A percentile compares a stretch with the other conserved stretches of the same genome.
Conservation (phyloP, 2,113 vertebrate genomes). For the Setophaga coronata region DNA sequence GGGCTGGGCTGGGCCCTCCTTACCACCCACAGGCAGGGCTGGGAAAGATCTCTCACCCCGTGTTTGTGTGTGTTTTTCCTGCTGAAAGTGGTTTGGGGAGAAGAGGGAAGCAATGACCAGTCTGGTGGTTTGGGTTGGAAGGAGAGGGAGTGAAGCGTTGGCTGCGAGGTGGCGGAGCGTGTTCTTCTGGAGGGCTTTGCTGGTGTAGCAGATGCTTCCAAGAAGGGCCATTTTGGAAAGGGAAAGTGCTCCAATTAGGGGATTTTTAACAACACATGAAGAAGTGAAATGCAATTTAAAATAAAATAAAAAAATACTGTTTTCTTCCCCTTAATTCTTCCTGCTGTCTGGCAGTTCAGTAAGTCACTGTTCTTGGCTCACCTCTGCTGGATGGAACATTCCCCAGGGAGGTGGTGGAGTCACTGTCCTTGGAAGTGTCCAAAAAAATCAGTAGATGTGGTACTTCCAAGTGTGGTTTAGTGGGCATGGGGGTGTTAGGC, state of each 20-base stretch:
- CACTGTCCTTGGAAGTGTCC: not conserved
- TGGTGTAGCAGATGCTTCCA: not conserved
- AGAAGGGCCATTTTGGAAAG: not conserved
- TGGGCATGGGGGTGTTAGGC: not conserved
- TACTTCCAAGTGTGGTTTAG: not conserved
- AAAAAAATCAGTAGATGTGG: not conserved
- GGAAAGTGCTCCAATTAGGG: not conserved
- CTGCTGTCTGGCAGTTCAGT: not conserved
- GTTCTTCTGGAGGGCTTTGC: not conserved
- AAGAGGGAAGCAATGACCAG: slow-evolving; percentile 1
- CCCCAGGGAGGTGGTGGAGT: not conserved
- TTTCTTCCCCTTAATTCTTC: not conserved
- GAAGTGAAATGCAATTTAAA: not conserved
- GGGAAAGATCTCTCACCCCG: not conserved
- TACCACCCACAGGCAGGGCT: slow-evolving; percentile 45
- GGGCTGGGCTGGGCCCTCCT: not conserved
- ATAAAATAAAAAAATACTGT: not conserved
- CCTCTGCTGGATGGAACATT: not conserved
- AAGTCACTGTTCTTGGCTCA: fast-evolving
- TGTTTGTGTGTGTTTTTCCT: not conserved
- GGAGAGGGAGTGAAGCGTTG: not conserved
- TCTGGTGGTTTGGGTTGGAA: slow-evolving; percentile 36
- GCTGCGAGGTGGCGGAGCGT: not conserved
- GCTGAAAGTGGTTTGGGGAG: slow-evolving; percentile 19
- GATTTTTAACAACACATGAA: fast-evolving